Evolutionary conservation across 2,113 vertebrate genomes (phyloP).

Genomic region (Opisthocomus hoazin): DNA sequence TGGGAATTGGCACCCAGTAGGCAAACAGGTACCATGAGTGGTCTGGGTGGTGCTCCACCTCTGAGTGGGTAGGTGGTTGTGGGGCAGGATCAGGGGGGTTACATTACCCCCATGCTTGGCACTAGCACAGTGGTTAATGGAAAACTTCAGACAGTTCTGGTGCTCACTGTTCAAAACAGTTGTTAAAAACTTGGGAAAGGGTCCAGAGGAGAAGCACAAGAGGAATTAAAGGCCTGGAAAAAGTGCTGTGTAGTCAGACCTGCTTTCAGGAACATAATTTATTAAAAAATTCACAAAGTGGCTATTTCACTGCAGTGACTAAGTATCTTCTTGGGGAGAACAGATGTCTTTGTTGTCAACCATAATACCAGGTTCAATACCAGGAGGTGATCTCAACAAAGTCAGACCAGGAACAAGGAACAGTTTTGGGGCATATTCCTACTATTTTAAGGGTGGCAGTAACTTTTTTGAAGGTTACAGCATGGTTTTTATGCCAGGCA

Average conservation of each 20-base stretch:
- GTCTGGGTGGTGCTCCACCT: not conserved
- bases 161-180: not conserved
- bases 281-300: not conserved
- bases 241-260: not conserved
- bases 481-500: not conserved
- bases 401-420: not conserved
- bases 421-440: not conserved
- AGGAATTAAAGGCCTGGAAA: not conserved
- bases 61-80: not conserved
- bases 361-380: not conserved
- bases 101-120: rapidly evolving
- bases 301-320: not conserved
- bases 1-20: not conserved
- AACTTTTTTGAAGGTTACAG: not conserved
- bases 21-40: not conserved
- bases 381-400: not conserved
- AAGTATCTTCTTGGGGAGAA: not conserved
- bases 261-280: not conserved
- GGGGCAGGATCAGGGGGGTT: not conserved
- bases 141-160: not conserved
- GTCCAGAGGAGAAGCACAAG: not conserved
- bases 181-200: not conserved
- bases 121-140: rapidly evolving
- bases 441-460: not conserved
- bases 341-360: not conserved